Conservation (phyloP, 1,140 invertebrate species). For the Scaptomyza pallida region DNA sequence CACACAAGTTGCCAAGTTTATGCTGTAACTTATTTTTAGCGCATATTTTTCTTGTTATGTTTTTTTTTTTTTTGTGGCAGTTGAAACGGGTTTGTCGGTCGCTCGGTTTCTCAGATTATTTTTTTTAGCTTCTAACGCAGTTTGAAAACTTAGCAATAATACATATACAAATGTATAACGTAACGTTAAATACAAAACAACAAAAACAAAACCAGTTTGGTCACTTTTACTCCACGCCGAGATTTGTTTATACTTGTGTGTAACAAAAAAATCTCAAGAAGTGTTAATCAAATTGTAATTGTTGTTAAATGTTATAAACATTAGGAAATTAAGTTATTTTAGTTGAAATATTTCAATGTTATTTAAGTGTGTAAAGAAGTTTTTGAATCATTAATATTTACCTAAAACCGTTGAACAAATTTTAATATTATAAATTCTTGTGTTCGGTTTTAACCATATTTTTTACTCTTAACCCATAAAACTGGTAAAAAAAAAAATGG, state of each 20-base stretch:
- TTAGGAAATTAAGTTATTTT: too few species aligned
- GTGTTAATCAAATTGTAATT: slow-evolving; percentile 14
- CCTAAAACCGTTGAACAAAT: too few species aligned
- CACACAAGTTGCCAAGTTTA: slow-evolving; percentile 38
- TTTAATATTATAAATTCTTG: too few species aligned
- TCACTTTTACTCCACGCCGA: slow-evolving; percentile 65
- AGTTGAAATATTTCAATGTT: background rate
- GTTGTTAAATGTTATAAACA: too few species aligned
- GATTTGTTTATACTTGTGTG: slow-evolving; percentile 50
- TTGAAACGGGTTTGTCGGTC: slow-evolving; percentile 66
- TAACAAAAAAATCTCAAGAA: slow-evolving; percentile 3
- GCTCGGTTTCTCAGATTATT: slow-evolving; percentile 17
- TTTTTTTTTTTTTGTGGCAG: slow-evolving; percentile 14
- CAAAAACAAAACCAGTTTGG: slow-evolving; percentile 67
- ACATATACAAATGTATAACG: slow-evolving; percentile 10
- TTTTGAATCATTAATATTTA: too few species aligned
- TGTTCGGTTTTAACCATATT: too few species aligned
- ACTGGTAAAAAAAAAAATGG: too few species aligned
- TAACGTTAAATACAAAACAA: slow-evolving; percentile 23
- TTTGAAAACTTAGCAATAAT: slow-evolving; percentile 33
- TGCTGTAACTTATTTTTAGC: slow-evolving; percentile 81
- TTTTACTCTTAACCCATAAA: too few species aligned
- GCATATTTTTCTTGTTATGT: slow-evolving; percentile 39
- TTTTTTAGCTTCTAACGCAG: slow-evolving; percentile 54
- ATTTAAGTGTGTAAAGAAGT: background rate